These are phyloP conservation scores for Rhysida immarginata DNA, from an alignment of 1,140 invertebrate genomes.

Conservation along the genomic window DNA sequence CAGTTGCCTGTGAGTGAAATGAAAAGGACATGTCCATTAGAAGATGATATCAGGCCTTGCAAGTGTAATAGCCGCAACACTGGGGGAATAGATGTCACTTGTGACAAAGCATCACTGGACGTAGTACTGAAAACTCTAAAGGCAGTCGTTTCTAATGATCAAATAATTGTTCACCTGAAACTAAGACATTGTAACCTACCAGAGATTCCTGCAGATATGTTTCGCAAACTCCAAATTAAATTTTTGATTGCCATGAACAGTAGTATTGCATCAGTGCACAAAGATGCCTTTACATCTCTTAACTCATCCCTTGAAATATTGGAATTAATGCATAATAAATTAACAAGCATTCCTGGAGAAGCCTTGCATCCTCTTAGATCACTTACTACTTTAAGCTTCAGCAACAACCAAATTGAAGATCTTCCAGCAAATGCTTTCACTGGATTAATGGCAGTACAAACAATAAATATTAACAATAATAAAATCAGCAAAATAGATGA, in stretches of 20 bases:
- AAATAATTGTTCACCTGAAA: too few relatives aligned
- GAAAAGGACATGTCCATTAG: too few relatives aligned
- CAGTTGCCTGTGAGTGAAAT: too few relatives aligned
- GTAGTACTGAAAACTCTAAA: too few relatives aligned
- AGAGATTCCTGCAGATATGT: slow-evolving; percentile 21
- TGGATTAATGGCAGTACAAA: slow-evolving; percentile 18
- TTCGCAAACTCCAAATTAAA: slow-evolving; percentile 68
- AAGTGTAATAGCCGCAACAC: too few relatives aligned
- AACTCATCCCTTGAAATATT: slow-evolving; percentile 17
- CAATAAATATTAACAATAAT: slow-evolving; percentile 20
- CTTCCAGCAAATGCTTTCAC: slow-evolving; percentile 17
- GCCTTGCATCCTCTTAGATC: slow-evolving; percentile 15
- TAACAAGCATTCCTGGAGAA: slow-evolving; percentile 16
- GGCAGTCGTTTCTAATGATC: too few relatives aligned
- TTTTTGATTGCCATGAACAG: slow-evolving; percentile 72
- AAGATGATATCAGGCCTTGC: too few relatives aligned
- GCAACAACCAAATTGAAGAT: slow-evolving; percentile 19
- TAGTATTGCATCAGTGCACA: neutral
- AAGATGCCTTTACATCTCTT: neutral
- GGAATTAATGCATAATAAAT: slow-evolving; percentile 20
- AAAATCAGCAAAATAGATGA: slow-evolving; percentile 18
- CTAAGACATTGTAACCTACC: too few relatives aligned
- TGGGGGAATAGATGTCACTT: too few relatives aligned
- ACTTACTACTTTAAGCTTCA: slow-evolving; percentile 18
- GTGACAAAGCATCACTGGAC: too few relatives aligned